Conservation (phyloP, 2,888 invertebrate genomes). For the Leptothorax acervorum region DNA sequence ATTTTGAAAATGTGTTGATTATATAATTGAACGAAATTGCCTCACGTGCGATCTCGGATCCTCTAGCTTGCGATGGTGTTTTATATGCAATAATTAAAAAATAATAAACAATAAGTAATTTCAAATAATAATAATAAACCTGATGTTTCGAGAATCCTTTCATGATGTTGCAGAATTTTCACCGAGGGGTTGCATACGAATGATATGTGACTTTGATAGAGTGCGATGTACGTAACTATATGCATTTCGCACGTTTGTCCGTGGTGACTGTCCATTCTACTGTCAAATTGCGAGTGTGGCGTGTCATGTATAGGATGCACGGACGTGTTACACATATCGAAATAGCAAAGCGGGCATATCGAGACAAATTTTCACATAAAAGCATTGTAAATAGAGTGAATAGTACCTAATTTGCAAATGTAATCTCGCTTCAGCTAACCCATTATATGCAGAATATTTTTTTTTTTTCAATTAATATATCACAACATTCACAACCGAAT, state of each 20-base stretch:
- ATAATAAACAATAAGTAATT: neutral
- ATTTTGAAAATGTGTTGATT: neutral
- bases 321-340: conserved; percentile 52
- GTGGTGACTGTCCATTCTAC: conserved; percentile 15
- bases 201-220: conserved; percentile 1
- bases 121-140: neutral
- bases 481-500: neutral
- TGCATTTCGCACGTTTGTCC: conserved; percentile 5
- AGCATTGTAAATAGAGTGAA: neutral
- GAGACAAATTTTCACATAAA: neutral
- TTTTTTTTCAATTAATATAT: neutral
- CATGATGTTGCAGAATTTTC: neutral
- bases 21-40: neutral
- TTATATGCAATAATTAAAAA: neutral
- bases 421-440: neutral
- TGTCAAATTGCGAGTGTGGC: conserved; percentile 62
- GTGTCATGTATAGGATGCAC: conserved; percentile 56
- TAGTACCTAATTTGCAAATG: conserved; percentile 13
- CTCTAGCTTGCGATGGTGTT: neutral
- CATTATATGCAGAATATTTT: neutral
- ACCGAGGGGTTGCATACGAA: neutral
- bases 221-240: neutral
- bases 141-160: neutral
- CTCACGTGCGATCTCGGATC: neutral
- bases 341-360: conserved; percentile 1